phyloP scores from a whole-genome alignment of 2,888 invertebrate species.

The Drosophila mayaguana region DNA sequence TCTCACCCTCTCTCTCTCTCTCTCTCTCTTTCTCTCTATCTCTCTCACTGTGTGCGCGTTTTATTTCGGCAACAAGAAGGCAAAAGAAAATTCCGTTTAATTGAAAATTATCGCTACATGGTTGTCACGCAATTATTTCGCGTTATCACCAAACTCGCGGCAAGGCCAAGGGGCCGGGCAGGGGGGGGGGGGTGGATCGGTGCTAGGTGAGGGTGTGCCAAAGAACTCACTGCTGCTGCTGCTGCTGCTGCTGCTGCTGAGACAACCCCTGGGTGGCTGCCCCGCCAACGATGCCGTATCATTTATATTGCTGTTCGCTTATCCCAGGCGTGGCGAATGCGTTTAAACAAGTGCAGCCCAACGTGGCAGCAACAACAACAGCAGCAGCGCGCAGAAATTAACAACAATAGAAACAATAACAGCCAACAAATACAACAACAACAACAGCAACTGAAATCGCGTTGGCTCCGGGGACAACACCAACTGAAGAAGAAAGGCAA shows the following conservation, averaged over 20 bases:
- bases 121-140: constrained; percentile 85
- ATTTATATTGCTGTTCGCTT: constrained; percentile 65
- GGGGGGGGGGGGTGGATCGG: not conserved
- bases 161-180: not conserved
- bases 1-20: not conserved
- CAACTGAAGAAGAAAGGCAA: constrained; percentile 33
- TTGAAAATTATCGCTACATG: constrained; percentile 85
- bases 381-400: not conserved
- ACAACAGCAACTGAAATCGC: not conserved
- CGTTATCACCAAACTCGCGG: constrained; percentile 74
- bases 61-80: constrained; percentile 47
- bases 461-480: constrained; percentile 12
- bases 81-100: constrained; percentile 76
- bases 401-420: constrained; percentile 1
- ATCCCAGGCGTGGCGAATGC: constrained; percentile 68
- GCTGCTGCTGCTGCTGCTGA: constrained; percentile 31
- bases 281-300: constrained; percentile 53
- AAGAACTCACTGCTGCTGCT: constrained; percentile 4
- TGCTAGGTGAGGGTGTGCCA: constrained; percentile 6
- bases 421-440: constrained; percentile 10
- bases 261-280: constrained; percentile 44
- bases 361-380: not conserved
- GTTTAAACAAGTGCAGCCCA: constrained; percentile 67
- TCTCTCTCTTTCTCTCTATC: not conserved
- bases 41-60: constrained; percentile 14